Conservation (phyloP, 1,140 invertebrate species). For the Acromyrmex echinatior region DNA sequence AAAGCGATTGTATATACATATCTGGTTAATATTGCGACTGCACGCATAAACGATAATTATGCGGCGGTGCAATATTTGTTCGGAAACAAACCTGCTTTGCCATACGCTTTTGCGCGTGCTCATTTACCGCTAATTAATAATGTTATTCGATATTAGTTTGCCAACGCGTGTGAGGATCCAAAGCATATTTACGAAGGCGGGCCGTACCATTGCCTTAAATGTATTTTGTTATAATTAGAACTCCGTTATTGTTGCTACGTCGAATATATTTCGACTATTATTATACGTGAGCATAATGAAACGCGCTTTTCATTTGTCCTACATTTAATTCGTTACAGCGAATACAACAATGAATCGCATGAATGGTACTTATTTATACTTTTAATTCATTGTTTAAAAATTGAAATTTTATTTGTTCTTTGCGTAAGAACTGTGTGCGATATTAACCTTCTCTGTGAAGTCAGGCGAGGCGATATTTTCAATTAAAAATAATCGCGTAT, state of each 20-base stretch:
- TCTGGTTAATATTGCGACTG: conserved; percentile 43
- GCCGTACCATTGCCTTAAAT: background rate
- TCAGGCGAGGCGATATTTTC: background rate
- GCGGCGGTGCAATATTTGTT: conserved; percentile 38
- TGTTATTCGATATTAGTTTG: conserved; percentile 43
- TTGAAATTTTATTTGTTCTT: background rate
- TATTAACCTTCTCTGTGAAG: background rate
- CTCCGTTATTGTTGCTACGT: background rate
- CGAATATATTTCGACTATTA: background rate
- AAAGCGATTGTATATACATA: conserved; percentile 36
- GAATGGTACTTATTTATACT: background rate
- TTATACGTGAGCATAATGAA: conserved; percentile 1
- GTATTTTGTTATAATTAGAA: conserved; percentile 30
- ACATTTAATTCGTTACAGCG: background rate
- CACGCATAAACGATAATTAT: conserved; percentile 49
- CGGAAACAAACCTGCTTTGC: conserved; percentile 6
- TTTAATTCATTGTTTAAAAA: background rate
- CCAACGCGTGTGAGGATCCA: background rate
- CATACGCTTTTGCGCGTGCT: conserved; percentile 24
- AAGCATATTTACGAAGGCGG: conserved; percentile 22
- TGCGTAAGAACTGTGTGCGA: background rate
- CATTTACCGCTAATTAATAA: conserved; percentile 51
- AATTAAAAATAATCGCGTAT: background rate
- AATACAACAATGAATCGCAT: background rate
- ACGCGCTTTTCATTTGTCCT: background rate